A percentile compares a stretch with the other conserved stretches of the same genome.
phyloP scores from a whole-genome alignment of 2,113 vertebrate species.

The Axis porcinus region DNA sequence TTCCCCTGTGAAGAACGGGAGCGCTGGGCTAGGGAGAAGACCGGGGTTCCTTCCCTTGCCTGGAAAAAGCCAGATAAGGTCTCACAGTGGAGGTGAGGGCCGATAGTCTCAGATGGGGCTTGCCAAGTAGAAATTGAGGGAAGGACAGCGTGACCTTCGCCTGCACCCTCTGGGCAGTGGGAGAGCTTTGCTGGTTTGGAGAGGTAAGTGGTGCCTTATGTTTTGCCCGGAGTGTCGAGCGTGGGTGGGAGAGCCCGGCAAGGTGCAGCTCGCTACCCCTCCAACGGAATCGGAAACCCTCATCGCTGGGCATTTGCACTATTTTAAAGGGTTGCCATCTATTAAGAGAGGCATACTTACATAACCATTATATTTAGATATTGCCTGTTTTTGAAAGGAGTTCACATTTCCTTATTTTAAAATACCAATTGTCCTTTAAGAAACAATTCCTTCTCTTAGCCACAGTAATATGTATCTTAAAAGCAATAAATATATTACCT shows the following conservation, averaged over 20 bases:
- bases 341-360: neutral
- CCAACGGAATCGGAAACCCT: neutral
- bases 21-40: neutral
- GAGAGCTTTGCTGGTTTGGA: neutral
- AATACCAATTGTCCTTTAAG: neutral
- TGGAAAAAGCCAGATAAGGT: neutral
- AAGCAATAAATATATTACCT: neutral
- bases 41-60: neutral
- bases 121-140: neutral
- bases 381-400: neutral
- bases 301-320: neutral
- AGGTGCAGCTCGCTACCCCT: neutral
- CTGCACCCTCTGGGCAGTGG: neutral
- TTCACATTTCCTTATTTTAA: neutral
- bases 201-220: fast-evolving
- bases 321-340: neutral
- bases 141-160: neutral
- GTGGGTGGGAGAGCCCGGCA: neutral
- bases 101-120: fast-evolving
- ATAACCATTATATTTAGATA: neutral
- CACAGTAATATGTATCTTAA: neutral
- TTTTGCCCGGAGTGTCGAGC: neutral
- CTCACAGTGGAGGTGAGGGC: neutral
- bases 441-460: neutral
- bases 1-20: fast-evolving